phyloP scores from a whole-genome alignment of 2,113 vertebrate genomes.

The Eretmochelys imbricata region DNA sequence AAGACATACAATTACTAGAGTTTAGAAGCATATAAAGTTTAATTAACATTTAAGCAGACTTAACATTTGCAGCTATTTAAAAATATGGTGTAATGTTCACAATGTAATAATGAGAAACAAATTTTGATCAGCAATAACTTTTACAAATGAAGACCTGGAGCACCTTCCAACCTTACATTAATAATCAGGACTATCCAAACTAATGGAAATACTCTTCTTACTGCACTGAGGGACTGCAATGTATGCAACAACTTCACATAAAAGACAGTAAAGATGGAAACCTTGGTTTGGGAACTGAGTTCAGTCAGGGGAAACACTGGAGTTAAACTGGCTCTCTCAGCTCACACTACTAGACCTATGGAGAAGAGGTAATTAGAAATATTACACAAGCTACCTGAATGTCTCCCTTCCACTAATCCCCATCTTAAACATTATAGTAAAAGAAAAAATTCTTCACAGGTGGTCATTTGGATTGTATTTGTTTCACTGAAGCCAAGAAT shows the following conservation, averaged over 20 bases:
- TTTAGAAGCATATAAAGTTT: rapidly evolving
- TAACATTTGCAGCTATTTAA: background rate
- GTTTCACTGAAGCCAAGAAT: background rate
- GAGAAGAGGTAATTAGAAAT: background rate
- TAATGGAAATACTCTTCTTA: background rate
- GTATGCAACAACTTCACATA: background rate
- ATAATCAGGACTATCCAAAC: rapidly evolving
- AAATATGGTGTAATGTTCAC: background rate
- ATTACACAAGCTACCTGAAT: background rate
- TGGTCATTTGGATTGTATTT: background rate
- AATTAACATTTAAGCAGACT: background rate
- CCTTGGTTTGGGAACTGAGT: background rate
- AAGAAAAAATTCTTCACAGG: background rate
- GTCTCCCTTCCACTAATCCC: background rate
- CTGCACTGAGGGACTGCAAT: background rate
- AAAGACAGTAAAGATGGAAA: background rate
- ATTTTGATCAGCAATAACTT: background rate
- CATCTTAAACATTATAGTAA: rapidly evolving
- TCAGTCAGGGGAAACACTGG: background rate
- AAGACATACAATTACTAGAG: background rate
- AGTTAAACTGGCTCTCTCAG: background rate
- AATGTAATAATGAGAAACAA: background rate
- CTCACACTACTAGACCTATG: background rate
- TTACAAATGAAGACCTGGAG: background rate
- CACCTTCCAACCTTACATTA: background rate